Conservation (phyloP, 2,113 vertebrate species). For the Anoplopoma fimbria region DNA sequence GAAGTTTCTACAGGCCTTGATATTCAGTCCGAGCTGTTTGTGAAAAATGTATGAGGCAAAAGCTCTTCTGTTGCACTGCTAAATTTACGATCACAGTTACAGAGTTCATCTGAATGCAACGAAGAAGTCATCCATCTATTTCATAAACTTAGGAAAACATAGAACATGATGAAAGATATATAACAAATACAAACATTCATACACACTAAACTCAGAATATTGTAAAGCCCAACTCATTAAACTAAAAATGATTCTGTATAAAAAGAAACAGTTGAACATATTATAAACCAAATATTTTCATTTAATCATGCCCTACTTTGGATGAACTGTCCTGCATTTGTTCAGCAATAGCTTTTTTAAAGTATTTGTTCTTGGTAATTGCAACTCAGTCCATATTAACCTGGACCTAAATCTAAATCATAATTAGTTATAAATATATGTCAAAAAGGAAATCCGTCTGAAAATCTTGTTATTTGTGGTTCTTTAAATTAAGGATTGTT, state of each 20-base stretch:
- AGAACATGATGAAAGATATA: no score
- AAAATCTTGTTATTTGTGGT: neutral
- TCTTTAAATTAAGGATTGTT: neutral
- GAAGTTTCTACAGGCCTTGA: neutral
- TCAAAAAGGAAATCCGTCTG: neutral
- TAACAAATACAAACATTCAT: no score
- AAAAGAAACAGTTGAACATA: neutral
- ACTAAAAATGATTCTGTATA: neutral
- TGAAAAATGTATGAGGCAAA: no score
- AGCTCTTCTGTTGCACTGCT: no score
- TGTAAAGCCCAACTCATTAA: no score
- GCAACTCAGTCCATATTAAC: neutral
- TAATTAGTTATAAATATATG: neutral
- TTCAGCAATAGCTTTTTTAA: neutral
- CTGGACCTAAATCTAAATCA: neutral
- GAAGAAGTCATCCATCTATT: no score
- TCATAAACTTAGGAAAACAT: no score
- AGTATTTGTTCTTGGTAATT: neutral
- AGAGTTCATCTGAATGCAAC: no score
- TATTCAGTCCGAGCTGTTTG: no score
- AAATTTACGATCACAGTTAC: no score
- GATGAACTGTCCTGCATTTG: neutral
- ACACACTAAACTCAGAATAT: no score
- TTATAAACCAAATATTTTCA: neutral
- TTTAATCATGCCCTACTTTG: neutral